Evolutionary conservation across 1,140 invertebrate species (phyloP).

Genomic region (Drosophila tsacasi): DNA sequence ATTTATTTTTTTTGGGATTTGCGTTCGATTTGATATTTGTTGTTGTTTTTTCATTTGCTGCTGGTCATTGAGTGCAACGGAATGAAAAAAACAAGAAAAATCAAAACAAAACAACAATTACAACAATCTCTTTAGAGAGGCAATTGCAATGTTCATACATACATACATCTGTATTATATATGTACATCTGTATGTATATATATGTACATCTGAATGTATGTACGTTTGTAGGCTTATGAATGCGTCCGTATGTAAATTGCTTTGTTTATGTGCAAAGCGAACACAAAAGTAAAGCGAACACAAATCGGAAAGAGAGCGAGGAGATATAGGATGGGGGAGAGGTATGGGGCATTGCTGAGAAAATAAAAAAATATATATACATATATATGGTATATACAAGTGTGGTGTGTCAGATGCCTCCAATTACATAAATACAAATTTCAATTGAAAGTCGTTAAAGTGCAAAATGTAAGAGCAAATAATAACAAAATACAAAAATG

Average conservation of each 20-base stretch:
- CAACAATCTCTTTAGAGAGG: constrained; percentile 53
- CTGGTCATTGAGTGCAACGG: constrained; percentile 60
- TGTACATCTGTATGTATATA: no score
- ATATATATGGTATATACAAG: constrained; percentile 16
- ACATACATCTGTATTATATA: not conserved
- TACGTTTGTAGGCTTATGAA: not conserved
- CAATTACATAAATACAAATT: constrained; percentile 74
- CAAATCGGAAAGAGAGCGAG: constrained; percentile 21
- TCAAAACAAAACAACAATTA: constrained; percentile 9
- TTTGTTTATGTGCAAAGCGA: constrained; percentile 62
- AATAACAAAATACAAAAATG: constrained; percentile 9
- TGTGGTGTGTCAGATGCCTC: constrained; percentile 32
- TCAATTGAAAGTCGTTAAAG: constrained; percentile 80
- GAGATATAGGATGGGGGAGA: constrained; percentile 8
- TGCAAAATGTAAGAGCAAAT: constrained; percentile 57
- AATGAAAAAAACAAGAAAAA: not conserved
- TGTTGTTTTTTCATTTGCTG: constrained; percentile 21
- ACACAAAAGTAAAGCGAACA: constrained; percentile 43
- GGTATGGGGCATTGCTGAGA: constrained; percentile 1
- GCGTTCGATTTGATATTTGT: constrained; percentile 20
- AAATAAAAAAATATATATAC: constrained; percentile 14
- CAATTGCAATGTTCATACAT: constrained; percentile 25
- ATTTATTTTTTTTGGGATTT: constrained; percentile 13
- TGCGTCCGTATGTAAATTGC: constrained; percentile 59
- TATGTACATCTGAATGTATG: not conserved